Conservation (phyloP, 2,113 vertebrate genomes). For the Uria lomvia region DNA sequence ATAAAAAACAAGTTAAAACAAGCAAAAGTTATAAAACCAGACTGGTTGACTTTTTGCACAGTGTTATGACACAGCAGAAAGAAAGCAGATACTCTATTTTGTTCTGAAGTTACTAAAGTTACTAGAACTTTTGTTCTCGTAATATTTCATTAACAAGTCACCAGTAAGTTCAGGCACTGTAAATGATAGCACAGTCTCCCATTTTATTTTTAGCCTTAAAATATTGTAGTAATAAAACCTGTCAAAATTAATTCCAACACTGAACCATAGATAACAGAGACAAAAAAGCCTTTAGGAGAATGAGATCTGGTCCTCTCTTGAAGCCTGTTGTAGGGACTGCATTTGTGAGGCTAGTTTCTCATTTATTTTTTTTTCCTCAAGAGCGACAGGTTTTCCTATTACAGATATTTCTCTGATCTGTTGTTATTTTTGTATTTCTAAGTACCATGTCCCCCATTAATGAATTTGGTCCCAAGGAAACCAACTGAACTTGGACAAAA, state of each 20-base stretch:
- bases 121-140: not conserved
- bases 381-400: not conserved
- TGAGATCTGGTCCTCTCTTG: not conserved
- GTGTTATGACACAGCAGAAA: not conserved
- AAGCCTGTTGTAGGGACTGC: not conserved
- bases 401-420: not conserved
- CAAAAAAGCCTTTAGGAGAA: not conserved
- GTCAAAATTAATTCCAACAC: not conserved
- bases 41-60: not conserved
- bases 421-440: not conserved
- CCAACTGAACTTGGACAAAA: not conserved
- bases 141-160: not conserved
- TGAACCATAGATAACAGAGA: not conserved
- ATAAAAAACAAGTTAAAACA: not conserved
- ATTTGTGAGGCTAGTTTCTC: not conserved
- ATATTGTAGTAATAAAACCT: slow-evolving; percentile 11
- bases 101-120: not conserved
- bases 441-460: not conserved
- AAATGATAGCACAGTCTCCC: not conserved
- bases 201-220: slow-evolving; percentile 34
- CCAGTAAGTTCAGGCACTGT: not conserved
- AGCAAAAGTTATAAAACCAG: not conserved
- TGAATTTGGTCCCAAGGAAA: not conserved
- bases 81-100: not conserved
- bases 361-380: not conserved